Evolutionary conservation across 2,888 invertebrate species (phyloP).

Genomic region (Chelonus formosanus): DNA sequence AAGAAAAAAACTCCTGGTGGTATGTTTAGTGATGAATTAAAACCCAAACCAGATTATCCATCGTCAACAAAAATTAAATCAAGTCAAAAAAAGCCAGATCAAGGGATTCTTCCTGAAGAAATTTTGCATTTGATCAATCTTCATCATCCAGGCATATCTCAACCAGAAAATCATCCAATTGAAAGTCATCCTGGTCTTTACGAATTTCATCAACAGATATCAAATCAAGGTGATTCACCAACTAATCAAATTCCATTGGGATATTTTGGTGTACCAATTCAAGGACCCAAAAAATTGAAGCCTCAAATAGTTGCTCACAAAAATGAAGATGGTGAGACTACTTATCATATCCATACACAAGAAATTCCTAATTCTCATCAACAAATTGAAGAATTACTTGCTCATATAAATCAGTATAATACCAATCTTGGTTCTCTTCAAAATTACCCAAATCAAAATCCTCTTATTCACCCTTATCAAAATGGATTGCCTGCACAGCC

Average conservation of each 20-base stretch:
- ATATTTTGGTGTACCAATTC: slow-evolving; percentile 50
- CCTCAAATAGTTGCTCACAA: slow-evolving; percentile 57
- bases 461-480: slow-evolving; percentile 48
- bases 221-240: slow-evolving; percentile 47
- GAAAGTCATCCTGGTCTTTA: slow-evolving; percentile 54
- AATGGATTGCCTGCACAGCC: slow-evolving; percentile 42
- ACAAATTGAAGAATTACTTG: slow-evolving; percentile 61
- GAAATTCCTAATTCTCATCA: slow-evolving; percentile 56
- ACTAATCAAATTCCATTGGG: slow-evolving; percentile 44
- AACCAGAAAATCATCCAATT: slow-evolving; percentile 52
- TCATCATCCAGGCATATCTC: slow-evolving; percentile 57
- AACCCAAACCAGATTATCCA: slow-evolving; percentile 37
- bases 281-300: slow-evolving; percentile 55
- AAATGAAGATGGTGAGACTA: slow-evolving; percentile 59
- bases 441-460: slow-evolving; percentile 54
- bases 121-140: slow-evolving; percentile 56
- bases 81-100: slow-evolving; percentile 42
- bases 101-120: slow-evolving; percentile 54
- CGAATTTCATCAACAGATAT: slow-evolving; percentile 56
- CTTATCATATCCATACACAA: slow-evolving; percentile 59
- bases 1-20: slow-evolving; percentile 44
- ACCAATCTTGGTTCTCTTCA: slow-evolving; percentile 56
- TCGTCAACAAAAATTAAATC: slow-evolving; percentile 42
- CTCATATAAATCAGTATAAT: slow-evolving; percentile 61
- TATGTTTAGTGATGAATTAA: slow-evolving; percentile 40